phyloP scores from a whole-genome alignment of 2,113 vertebrate genomes.

The Cyprinodon tularosa region DNA sequence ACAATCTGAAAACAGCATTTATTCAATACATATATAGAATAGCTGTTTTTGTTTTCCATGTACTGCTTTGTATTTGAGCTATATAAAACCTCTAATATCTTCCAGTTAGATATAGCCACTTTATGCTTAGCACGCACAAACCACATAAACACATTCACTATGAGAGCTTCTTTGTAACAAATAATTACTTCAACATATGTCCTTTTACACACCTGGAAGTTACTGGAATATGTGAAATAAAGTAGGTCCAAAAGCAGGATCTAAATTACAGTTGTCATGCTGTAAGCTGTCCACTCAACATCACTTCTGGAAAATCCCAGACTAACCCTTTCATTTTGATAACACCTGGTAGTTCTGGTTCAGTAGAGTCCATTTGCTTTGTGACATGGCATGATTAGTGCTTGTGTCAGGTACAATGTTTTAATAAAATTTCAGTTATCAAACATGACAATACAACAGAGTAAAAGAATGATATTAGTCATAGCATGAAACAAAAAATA shows the following conservation, averaged over 20 bases:
- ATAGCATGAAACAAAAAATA: slow-evolving; percentile 10
- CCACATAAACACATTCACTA: background rate
- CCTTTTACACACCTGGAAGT: background rate
- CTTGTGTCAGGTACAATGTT: slow-evolving; percentile 45
- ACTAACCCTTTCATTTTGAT: background rate
- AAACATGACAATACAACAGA: slow-evolving; percentile 50
- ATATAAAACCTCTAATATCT: background rate
- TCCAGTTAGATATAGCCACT: background rate
- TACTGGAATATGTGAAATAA: no score
- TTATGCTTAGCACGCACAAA: background rate
- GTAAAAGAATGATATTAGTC: slow-evolving; percentile 23
- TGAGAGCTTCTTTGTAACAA: background rate
- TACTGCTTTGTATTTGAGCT: background rate
- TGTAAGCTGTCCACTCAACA: background rate
- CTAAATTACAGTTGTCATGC: no score
- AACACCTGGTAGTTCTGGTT: background rate
- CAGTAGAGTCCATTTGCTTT: slow-evolving; percentile 30
- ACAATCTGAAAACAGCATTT: background rate
- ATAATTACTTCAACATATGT: background rate
- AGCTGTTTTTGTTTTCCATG: background rate
- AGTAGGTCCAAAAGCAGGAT: background rate
- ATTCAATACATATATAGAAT: background rate
- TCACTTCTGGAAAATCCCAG: background rate
- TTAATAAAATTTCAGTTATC: slow-evolving; percentile 59
- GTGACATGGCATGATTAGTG: slow-evolving; percentile 39